These are phyloP conservation scores for Temnothorax nylanderi DNA, from an alignment of 1,140 invertebrate genomes.

Conservation along the genomic window DNA sequence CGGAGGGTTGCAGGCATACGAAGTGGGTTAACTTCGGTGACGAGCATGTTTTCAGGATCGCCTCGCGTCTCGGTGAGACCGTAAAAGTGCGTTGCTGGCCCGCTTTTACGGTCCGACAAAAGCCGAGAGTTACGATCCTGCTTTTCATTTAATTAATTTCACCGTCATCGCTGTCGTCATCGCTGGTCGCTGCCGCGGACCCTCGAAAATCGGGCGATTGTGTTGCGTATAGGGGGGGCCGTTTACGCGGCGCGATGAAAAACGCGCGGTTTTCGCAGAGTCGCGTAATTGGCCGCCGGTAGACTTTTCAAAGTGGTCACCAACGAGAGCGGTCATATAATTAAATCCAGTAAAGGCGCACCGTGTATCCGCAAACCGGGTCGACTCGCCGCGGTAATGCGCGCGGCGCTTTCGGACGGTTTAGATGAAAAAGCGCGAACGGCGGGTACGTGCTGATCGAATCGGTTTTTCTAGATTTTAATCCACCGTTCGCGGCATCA, in stretches of 20 bases:
- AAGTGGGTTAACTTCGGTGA: slow-evolving; percentile 59
- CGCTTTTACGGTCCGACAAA: slow-evolving; percentile 67
- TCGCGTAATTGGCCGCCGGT: slow-evolving; percentile 65
- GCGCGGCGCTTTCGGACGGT: slow-evolving; percentile 48
- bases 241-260: slow-evolving; percentile 50
- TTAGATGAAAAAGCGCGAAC: slow-evolving; percentile 67
- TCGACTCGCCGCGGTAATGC: slow-evolving; percentile 19
- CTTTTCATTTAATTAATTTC: slow-evolving; percentile 77
- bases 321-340: slow-evolving; percentile 62
- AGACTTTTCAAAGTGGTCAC: slow-evolving; percentile 62
- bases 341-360: slow-evolving; percentile 68
- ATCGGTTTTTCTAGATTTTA: slow-evolving; percentile 26
- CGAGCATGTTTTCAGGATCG: slow-evolving; percentile 30
- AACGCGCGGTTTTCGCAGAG: slow-evolving; percentile 50
- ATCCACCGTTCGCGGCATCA: not conserved
- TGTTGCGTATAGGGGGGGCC: slow-evolving; percentile 37
- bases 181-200: not conserved
- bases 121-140: slow-evolving; percentile 75
- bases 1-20: slow-evolving; percentile 5
- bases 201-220: slow-evolving; percentile 41
- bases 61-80: slow-evolving; percentile 36
- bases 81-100: slow-evolving; percentile 61
- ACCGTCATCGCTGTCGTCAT: slow-evolving; percentile 13
- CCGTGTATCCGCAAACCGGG: slow-evolving; percentile 26
- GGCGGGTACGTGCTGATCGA: slow-evolving; percentile 24